phyloP scores from a whole-genome alignment of 2,888 invertebrate species.

The Arrhopalites spinosus region DNA sequence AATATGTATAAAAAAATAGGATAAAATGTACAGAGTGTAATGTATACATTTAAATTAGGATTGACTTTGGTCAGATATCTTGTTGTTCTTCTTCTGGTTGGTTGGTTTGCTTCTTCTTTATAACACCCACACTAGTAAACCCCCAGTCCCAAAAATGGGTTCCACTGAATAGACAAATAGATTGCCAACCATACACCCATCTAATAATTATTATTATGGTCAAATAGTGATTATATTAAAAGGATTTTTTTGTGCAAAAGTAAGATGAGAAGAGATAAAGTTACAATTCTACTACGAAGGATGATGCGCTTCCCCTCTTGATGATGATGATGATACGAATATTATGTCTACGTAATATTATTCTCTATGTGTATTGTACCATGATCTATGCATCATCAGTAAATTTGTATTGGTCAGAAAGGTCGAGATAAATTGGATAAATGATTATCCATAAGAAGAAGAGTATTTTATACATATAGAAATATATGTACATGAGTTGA shows the following conservation, averaged over 20 bases:
- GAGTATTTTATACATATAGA: neutral
- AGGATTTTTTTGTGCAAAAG: slow-evolving; percentile 28
- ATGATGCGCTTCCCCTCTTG: neutral
- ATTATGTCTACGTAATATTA: too few species aligned
- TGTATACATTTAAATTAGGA: too few species aligned
- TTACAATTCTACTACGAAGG: neutral
- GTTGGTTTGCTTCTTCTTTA: neutral
- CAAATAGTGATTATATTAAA: slow-evolving; percentile 34
- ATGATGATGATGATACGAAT: neutral
- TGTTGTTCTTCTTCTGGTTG: neutral
- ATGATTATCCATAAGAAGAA: too few species aligned
- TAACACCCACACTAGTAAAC: slow-evolving; percentile 4
- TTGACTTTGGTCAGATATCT: neutral
- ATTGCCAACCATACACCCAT: slow-evolving; percentile 26
- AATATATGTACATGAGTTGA: neutral
- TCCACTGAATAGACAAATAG: slow-evolving; percentile 19
- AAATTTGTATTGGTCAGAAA: neutral
- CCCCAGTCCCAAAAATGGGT: too few species aligned
- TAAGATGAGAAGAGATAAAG: slow-evolving; percentile 1
- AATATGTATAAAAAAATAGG: too few species aligned
- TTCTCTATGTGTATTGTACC: too few species aligned
- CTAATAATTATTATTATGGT: slow-evolving; percentile 32
- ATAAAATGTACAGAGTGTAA: too few species aligned
- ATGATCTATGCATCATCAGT: neutral
- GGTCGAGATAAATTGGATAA: too few species aligned